Evolutionary conservation across 2,797 vertebrate genomes (phyloP).

Genomic region (Percopsis omiscomaycus): DNA sequence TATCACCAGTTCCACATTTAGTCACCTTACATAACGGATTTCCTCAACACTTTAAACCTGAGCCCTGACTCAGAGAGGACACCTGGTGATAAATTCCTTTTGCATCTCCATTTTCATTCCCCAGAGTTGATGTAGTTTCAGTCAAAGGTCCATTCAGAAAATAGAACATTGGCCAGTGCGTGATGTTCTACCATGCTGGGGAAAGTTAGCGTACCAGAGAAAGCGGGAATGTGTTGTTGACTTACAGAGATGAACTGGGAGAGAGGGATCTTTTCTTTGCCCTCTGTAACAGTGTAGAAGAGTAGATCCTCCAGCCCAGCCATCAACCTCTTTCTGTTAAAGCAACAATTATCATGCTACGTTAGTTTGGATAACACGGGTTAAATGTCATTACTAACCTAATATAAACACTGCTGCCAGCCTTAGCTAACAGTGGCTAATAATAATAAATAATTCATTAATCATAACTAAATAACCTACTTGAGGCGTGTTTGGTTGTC

Average conservation of each 20-base stretch:
- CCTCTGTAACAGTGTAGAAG: slow-evolving; percentile 89
- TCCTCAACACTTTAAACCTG: slow-evolving; percentile 39
- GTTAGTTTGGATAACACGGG: slow-evolving; percentile 1
- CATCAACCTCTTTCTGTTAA: slow-evolving; percentile 66
- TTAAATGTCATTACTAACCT: not conserved
- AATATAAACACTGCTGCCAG: too few species aligned
- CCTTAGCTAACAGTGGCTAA: not conserved
- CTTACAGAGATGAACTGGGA: slow-evolving; percentile 86
- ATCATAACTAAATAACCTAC: slow-evolving; percentile 57
- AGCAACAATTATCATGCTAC: slow-evolving; percentile 10
- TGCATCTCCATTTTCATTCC: slow-evolving; percentile 23
- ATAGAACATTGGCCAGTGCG: slow-evolving; percentile 4
- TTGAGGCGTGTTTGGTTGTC: slow-evolving; percentile 58
- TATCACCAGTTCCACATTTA: slow-evolving; percentile 37
- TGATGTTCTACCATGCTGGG: slow-evolving; percentile 6
- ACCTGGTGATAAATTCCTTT: slow-evolving; percentile 26
- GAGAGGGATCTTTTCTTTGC: slow-evolving; percentile 83
- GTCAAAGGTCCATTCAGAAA: slow-evolving; percentile 22
- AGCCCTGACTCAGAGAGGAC: slow-evolving; percentile 26
- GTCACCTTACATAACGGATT: slow-evolving; percentile 31
- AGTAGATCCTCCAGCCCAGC: slow-evolving; percentile 84
- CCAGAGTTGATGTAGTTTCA: slow-evolving; percentile 22
- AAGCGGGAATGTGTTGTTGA: slow-evolving; percentile 31
- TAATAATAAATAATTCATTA: not conserved
- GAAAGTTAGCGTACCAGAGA: slow-evolving; percentile 17